Evolutionary conservation across 2,888 invertebrate genomes (phyloP), one percentile per base, ranked within the genome.

Genomic region (Holacanthella duospinosa): DNA sequence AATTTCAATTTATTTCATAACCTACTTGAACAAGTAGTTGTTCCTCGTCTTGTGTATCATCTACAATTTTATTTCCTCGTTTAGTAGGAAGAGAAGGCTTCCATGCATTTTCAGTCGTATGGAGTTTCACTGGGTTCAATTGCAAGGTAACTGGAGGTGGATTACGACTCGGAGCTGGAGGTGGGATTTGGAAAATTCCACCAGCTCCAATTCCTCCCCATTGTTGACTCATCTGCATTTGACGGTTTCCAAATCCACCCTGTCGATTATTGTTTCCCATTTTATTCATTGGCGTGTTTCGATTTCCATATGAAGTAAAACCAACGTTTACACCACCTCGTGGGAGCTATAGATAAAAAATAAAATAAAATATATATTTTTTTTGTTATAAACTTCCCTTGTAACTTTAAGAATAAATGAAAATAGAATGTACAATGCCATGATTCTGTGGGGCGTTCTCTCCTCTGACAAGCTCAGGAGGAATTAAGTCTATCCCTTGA

Each of bases 71-170:
- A n/a, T n/a, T n/a, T n/a, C n/a, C n/a, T n/a, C n/a, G n/a, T n/a
- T n/a, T n/a, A n/a, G n/a, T n/a, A n/a, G n/a, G n/a, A n/a, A n/a
- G n/a, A 2, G 84, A 80, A 0, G 94, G 93, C 74, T 87, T 88
- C 94, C 94, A 95, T 0, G 94, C 93, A 76, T 94, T 92, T 74
- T 91, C 88, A 44, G 86, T 83, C 76, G 89, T 87, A 74, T 88
- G 88, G 2, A 94, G 80, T 76, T 91, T 88, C 0, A 91, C 88
- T 74, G 92, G 89, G 21, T 74, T 74, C 3, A 74, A 66, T 1
- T 71, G 66, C 4, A 48, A 4, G 26, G 77, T 75, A 54, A 76
- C 70, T 56, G 74, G 75, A 44, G 72, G 72, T 3, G 74, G 74
- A 16, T 57, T 62, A 6, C 48, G 60, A 16, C 60, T 59, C 4